Evolutionary conservation across 2,797 vertebrate genomes (phyloP), one percentile per base, ranked within the genome.

Genomic region (Girardinus metallicus): DNA sequence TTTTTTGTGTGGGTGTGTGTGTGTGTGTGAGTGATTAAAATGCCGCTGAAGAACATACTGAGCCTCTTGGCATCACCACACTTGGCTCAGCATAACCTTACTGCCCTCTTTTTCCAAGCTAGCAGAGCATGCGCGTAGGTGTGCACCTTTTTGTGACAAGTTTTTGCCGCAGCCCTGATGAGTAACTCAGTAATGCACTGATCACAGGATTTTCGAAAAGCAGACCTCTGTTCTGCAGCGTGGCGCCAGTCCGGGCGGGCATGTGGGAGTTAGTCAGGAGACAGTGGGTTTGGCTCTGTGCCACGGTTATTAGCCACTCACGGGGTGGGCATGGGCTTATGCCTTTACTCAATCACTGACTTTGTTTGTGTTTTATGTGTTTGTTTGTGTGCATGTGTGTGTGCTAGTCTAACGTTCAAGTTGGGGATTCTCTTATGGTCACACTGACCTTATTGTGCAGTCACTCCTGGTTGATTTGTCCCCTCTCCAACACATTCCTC

Each of bases 211-310:
- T 84, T 90, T 91, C 78, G 87, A 92, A 91, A 92, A 94, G 85
- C 91, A 83, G 89, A 90, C 86, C 88, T 92, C 88, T 92, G 91
- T 95, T 93, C 89, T 93, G 88, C 86, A 75, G 83, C 74, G 29
- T 94, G 94, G 93, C 92, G 95, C 93, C 93, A 88, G 93, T 94
- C 95, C 94, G 90, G 91, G 91, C 91, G 75, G 90, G 89, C 90
- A 88, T 81, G 70, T 89, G 92, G 92, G 95, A 95, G 94, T 95
- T 95, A 95, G 92, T 90, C 89, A 83, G 91, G 96, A 97, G 96
- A 96, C 96, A 93, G 96, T 96, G 96, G 96, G 96, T 97, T 97
- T 96, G 97, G 96, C 94, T 1, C 76, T 49, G 49, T 11, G 94
- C 97, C 96, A 95, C 76, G 77, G 85, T 94, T 95, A 94, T 94